Evolutionary conservation across 2,888 invertebrate species (phyloP).

Genomic region (Drosophila algonquin): DNA sequence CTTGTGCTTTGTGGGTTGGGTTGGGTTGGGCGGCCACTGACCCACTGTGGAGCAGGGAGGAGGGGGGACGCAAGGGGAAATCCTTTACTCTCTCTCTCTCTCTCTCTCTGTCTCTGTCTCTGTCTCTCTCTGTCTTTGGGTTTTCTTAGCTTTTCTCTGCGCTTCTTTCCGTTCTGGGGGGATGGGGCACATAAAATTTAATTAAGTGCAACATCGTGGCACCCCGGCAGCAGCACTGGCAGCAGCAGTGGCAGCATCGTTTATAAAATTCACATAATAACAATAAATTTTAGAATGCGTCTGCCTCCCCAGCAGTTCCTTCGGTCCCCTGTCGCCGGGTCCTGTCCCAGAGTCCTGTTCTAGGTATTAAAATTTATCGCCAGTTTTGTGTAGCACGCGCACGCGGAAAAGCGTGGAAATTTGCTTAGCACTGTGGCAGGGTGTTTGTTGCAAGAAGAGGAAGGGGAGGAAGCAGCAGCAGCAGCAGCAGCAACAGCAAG

Average conservation of each 20-base stretch:
- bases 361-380: conserved; percentile 80
- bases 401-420: conserved; percentile 55
- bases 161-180: conserved; percentile 4
- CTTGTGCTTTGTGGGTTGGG: background rate
- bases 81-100: conserved; percentile 20
- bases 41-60: background rate
- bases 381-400: conserved; percentile 73
- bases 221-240: conserved; percentile 19
- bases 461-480: background rate
- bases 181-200: conserved; percentile 71
- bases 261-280: conserved; percentile 81
- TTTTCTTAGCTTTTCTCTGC: background rate
- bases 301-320: conserved; percentile 1
- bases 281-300: conserved; percentile 76
- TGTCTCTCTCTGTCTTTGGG: conserved; percentile 1
- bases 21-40: conserved; percentile 18
- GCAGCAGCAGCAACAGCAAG: background rate
- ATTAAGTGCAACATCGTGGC: conserved; percentile 75
- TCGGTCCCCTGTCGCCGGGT: background rate
- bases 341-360: conserved; percentile 13
- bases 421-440: conserved; percentile 46
- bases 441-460: background rate
- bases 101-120: conserved; percentile 1
- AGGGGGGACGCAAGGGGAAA: conserved; percentile 9
- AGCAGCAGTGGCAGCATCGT: conserved; percentile 58